Base-by-base conservation (phyloP, 2,888 invertebrate genomes). In the Timema cristinae region DNA sequence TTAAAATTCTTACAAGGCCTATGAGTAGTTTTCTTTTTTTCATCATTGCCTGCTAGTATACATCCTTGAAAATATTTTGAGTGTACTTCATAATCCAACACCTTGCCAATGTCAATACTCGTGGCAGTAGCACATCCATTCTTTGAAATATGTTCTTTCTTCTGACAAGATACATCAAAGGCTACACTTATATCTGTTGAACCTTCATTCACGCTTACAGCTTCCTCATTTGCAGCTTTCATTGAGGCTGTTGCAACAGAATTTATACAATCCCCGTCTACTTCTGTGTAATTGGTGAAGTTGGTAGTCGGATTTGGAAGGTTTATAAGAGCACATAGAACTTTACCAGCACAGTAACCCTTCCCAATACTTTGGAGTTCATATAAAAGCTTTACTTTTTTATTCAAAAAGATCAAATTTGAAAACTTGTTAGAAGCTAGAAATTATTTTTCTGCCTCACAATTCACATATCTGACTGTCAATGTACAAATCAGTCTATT, bases 1-100 rank as follows among this genome's bases (percentile, higher is more conserved):
- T n/a, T n/a, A n/a, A n/a, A n/a, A n/a, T n/a, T n/a, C n/a, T n/a
- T n/a, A n/a, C n/a, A n/a, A 56, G 56, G 59, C 59, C 32, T 59
- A 0, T 13, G 59, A 59, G 32, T 15, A 6, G 13, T 32, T n/a
- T 15, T 56, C 7, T 59, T 59, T 59, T 47, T 48, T 66, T 66
- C 66, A 11, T 66, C n/a, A 1, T 16, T 47, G 47, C 66, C 32
- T 8, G 47, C 66, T 66, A 59, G 15, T 59, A n/a, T 66, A 15
- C 32, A 66, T 47, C 50, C n/a, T n/a, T 66, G 50, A 66, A 32
- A 66, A 66, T 32, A 49, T 66, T 47, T 66, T 66, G 66, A 9
- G 11, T 49, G 47, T 47, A 47, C 66, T 5, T 66, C 32, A 66
- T 9, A 66, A 47, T 66, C 15, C 47, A 47, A 66, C 47, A 66